A percentile compares a stretch with the other conserved stretches of the same genome.
phyloP scores from a whole-genome alignment of 2,113 vertebrate genomes.

The Lepisosteus osseus region DNA sequence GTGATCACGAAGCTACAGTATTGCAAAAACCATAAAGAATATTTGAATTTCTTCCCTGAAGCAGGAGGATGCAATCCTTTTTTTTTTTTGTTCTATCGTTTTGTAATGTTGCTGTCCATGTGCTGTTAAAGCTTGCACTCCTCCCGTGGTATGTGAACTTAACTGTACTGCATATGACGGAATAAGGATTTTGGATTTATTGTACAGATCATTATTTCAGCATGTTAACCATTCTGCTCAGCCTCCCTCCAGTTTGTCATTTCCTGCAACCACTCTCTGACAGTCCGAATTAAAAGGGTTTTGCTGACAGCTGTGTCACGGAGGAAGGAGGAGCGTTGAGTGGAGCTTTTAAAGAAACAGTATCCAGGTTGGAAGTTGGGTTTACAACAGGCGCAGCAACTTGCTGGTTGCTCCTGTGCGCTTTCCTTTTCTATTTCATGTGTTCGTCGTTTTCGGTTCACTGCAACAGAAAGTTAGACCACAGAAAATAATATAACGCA shows the following conservation, averaged over 20 bases:
- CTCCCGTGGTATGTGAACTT: neutral
- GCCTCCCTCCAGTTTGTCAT: slow-evolving; percentile 56
- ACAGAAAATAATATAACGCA: too few species aligned
- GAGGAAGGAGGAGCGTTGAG: slow-evolving; percentile 43
- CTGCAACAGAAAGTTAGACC: too few species aligned
- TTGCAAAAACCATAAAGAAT: slow-evolving; percentile 48
- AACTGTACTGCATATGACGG: slow-evolving; percentile 11
- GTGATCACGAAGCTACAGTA: slow-evolving; percentile 56
- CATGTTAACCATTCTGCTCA: slow-evolving; percentile 40
- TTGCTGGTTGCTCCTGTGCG: too few species aligned
- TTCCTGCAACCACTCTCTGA: slow-evolving; percentile 57
- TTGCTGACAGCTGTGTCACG: slow-evolving; percentile 59
- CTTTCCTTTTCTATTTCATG: too few species aligned
- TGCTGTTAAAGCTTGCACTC: slow-evolving; percentile 6
- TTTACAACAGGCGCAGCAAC: too few species aligned
- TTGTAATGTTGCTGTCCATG: slow-evolving; percentile 56
- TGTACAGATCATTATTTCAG: slow-evolving; percentile 38
- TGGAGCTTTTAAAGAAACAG: slow-evolving; percentile 62
- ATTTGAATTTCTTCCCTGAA: slow-evolving; percentile 29
- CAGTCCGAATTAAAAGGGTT: slow-evolving; percentile 72
- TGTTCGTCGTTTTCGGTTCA: too few species aligned
- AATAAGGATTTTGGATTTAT: slow-evolving; percentile 17
- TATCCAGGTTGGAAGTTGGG: neutral
- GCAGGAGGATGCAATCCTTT: slow-evolving; percentile 28
- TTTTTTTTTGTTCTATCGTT: slow-evolving; percentile 13